Conservation (phyloP, 2,888 invertebrate genomes). For the Drosophila ustulata region DNA sequence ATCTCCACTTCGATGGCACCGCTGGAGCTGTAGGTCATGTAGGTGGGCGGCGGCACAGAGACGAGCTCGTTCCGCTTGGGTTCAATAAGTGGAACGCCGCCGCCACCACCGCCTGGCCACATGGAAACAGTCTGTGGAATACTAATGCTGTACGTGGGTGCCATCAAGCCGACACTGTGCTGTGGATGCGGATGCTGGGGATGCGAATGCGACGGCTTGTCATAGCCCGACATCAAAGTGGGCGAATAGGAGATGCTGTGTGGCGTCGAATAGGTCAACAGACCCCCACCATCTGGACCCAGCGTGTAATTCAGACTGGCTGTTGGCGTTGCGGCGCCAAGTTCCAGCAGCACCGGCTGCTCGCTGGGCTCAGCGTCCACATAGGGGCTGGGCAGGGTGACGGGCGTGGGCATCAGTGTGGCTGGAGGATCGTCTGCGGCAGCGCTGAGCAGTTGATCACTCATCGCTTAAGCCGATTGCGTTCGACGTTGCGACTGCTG, state of each 20-base stretch:
- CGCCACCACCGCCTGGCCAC: constrained; percentile 64
- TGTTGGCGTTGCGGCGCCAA: constrained; percentile 62
- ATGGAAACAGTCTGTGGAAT: constrained; percentile 82
- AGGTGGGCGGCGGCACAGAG: constrained; percentile 75
- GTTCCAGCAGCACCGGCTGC: constrained; percentile 77
- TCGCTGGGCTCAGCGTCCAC: constrained; percentile 69
- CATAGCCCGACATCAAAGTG: constrained; percentile 55
- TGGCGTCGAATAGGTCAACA: constrained; percentile 46
- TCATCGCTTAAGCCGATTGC: constrained; percentile 72
- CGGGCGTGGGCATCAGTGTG: constrained; percentile 56
- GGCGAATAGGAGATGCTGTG: constrained; percentile 58
- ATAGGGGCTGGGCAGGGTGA: constrained; percentile 54
- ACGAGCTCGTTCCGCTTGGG: constrained; percentile 66
- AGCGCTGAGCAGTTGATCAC: constrained; percentile 72
- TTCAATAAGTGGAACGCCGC: constrained; percentile 27
- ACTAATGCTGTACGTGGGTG: constrained; percentile 54
- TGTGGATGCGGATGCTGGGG: constrained; percentile 1
- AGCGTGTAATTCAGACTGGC: constrained; percentile 53
- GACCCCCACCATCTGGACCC: constrained; percentile 52
- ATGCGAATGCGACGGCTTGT: constrained; percentile 44
- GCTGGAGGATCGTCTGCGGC: constrained; percentile 61
- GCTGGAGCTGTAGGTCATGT: constrained; percentile 67
- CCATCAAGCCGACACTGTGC: constrained; percentile 18
- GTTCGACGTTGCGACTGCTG: constrained; percentile 32
- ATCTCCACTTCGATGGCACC: constrained; percentile 73